These are phyloP conservation scores for Catharus bicknelli DNA, from an alignment of 2,113 vertebrate genomes.

Conservation along the genomic window DNA sequence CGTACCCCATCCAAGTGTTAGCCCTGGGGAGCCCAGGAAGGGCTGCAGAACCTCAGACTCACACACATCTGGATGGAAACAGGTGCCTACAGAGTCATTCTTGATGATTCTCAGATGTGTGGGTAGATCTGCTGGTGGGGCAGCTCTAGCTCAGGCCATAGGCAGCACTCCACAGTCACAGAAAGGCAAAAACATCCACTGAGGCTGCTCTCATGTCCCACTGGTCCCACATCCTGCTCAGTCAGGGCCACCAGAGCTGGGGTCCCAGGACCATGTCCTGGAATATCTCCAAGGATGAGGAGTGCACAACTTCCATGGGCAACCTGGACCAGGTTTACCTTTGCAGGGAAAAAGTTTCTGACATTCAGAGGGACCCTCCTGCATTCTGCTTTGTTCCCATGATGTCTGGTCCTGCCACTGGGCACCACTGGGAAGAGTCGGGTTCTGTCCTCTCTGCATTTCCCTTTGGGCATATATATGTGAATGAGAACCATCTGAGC, in stretches of 20 bases:
- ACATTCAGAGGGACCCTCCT: neutral
- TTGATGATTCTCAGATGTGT: accelerated
- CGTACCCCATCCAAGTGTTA: neutral
- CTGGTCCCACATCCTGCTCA: neutral
- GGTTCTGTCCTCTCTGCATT: neutral
- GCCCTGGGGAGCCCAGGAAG: too few relatives aligned
- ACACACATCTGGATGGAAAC: accelerated
- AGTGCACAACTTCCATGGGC: neutral
- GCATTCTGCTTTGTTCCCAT: neutral
- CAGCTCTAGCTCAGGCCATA: accelerated
- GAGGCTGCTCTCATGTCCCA: neutral
- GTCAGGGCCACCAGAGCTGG: neutral
- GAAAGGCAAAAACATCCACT: neutral
- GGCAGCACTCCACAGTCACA: neutral
- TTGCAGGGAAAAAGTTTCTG: neutral
- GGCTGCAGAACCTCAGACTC: neutral
- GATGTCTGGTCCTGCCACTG: neutral
- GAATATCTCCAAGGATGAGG: neutral
- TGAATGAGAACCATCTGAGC: neutral
- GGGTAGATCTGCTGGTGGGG: neutral
- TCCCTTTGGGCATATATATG: neutral
- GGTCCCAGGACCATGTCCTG: neutral
- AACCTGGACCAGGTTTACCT: neutral
- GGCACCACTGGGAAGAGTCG: neutral
- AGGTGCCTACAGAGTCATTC: neutral